phyloP scores from a whole-genome alignment of 2,797 vertebrate genomes.

The Okamejei kenojei region DNA sequence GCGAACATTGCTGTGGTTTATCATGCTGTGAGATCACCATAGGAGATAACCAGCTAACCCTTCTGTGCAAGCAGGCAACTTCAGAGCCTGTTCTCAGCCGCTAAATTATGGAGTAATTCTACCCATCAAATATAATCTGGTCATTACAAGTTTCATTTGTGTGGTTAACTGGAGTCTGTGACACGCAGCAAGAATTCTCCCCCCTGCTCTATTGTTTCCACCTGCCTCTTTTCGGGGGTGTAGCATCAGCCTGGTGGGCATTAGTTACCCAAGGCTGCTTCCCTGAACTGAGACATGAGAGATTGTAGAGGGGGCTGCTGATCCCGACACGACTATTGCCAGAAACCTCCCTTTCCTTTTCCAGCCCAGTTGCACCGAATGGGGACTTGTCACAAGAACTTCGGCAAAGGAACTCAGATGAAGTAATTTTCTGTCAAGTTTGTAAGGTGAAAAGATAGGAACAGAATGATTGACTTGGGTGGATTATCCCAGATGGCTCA shows the following conservation, averaged over 20 bases:
- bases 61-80: neutral
- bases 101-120: neutral
- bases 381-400: too few relatives aligned
- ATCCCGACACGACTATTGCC: neutral
- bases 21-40: neutral
- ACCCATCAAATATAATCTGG: neutral
- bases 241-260: neutral
- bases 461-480: neutral
- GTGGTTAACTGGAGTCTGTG: neutral
- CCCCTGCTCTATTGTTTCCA: neutral
- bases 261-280: neutral
- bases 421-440: neutral
- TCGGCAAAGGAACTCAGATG: neutral
- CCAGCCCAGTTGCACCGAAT: neutral
- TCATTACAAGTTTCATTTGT: neutral
- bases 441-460: neutral
- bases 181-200: neutral
- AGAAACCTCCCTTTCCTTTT: neutral
- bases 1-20: neutral
- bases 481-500: neutral
- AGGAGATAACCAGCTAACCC: neutral
- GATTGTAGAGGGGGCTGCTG: neutral
- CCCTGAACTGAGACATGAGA: neutral
- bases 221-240: neutral
- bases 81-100: neutral